phyloP scores from a whole-genome alignment of 2,797 vertebrate species.

The Adrianichthys oophorus region DNA sequence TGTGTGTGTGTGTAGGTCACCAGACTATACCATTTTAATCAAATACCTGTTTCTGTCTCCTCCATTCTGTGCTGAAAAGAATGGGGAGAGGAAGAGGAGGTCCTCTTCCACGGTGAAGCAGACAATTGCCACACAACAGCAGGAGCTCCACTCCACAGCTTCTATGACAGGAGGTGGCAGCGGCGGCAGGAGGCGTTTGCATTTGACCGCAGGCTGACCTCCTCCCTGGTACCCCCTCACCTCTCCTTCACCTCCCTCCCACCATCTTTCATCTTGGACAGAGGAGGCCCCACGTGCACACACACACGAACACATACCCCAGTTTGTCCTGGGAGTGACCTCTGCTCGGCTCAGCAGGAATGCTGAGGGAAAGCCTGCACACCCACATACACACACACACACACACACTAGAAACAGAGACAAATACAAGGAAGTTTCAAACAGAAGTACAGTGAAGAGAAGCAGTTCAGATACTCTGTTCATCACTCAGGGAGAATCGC shows the following conservation, averaged over 20 bases:
- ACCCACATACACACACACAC: slow-evolving; percentile 15
- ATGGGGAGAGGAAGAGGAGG: slow-evolving; percentile 1
- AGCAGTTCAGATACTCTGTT: slow-evolving; percentile 10
- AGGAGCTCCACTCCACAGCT: slow-evolving; percentile 4
- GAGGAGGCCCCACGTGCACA: slow-evolving; percentile 49
- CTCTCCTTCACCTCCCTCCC: slow-evolving; percentile 70
- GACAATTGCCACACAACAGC: not conserved
- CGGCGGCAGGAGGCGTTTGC: slow-evolving; percentile 43
- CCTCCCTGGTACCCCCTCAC: slow-evolving; percentile 60
- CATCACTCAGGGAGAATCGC: slow-evolving; percentile 6
- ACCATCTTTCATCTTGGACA: slow-evolving; percentile 68
- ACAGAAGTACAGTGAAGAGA: slow-evolving; percentile 19
- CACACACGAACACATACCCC: slow-evolving; percentile 21
- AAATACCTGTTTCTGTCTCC: slow-evolving; percentile 3
- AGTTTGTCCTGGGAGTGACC: slow-evolving; percentile 65
- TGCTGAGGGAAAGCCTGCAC: slow-evolving; percentile 63
- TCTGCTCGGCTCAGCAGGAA: slow-evolving; percentile 65
- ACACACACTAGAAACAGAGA: not conserved
- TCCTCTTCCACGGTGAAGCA: not conserved
- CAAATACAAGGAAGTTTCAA: slow-evolving; percentile 9
- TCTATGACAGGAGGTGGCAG: not conserved
- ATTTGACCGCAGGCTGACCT: slow-evolving; percentile 71
- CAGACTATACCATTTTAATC: slow-evolving; percentile 16
- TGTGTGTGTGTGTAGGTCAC: slow-evolving; percentile 31
- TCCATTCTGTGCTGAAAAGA: not conserved